Conservation (phyloP, 2,797 vertebrate genomes). For the Neostethus bicornis region DNA sequence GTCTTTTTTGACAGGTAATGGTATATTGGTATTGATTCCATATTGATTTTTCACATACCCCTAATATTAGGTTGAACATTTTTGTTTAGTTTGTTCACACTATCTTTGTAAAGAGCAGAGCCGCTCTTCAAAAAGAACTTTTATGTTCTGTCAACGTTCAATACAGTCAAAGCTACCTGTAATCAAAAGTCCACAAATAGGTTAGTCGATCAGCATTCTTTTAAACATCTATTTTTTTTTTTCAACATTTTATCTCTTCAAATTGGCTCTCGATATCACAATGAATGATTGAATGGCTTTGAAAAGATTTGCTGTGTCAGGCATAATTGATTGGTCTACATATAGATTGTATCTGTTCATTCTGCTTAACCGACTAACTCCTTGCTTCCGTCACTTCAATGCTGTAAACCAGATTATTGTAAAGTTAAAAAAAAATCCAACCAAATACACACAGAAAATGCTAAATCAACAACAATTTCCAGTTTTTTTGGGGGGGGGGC, state of each 20-base stretch:
- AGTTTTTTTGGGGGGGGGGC: too few relatives aligned
- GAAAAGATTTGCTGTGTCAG: constrained; percentile 69
- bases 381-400: too few relatives aligned
- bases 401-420: too few relatives aligned
- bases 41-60: too few relatives aligned
- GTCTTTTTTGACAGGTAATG: too few relatives aligned
- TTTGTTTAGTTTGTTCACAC: neutral
- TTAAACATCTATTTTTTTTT: constrained; percentile 28
- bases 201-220: constrained; percentile 42
- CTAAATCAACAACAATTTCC: too few relatives aligned
- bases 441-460: too few relatives aligned
- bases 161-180: constrained; percentile 27
- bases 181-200: constrained; percentile 18
- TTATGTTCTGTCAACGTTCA: constrained; percentile 12
- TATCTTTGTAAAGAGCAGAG: constrained; percentile 1
- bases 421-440: too few relatives aligned
- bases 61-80: too few relatives aligned
- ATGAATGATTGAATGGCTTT: constrained; percentile 65
- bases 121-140: neutral
- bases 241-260: constrained; percentile 56
- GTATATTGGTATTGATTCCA: too few relatives aligned
- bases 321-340: constrained; percentile 63
- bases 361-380: too few relatives aligned
- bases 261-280: constrained; percentile 60
- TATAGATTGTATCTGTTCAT: constrained; percentile 3